phyloP scores from a whole-genome alignment of 2,888 invertebrate species.

The Cacoxenus indagator region DNA sequence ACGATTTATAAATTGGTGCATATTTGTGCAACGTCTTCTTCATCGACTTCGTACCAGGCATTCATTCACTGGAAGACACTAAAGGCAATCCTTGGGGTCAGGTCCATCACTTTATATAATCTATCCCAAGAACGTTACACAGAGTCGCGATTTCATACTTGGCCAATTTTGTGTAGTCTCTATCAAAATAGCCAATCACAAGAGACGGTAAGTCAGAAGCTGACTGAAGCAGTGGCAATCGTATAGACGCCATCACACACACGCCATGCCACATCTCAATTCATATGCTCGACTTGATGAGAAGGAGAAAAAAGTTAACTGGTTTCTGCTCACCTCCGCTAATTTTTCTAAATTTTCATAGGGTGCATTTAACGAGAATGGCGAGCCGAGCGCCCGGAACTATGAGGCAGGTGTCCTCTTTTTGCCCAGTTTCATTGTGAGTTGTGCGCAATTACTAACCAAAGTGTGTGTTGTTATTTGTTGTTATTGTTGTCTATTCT shows the following conservation, averaged over 20 bases:
- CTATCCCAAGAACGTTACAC: constrained; percentile 86
- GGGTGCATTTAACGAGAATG: constrained; percentile 79
- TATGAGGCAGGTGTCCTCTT: constrained; percentile 92
- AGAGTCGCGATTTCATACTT: constrained; percentile 84
- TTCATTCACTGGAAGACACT: constrained; percentile 74
- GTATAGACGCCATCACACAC: constrained; percentile 75
- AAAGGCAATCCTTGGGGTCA: constrained; percentile 74
- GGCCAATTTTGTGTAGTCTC: constrained; percentile 93
- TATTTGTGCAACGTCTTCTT: constrained; percentile 89
- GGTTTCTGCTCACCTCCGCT: constrained; percentile 89
- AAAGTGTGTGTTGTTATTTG: background rate
- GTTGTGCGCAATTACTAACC: constrained; percentile 49
- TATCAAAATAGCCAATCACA: constrained; percentile 78
- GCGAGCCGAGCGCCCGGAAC: constrained; percentile 78
- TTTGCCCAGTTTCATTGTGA: constrained; percentile 84
- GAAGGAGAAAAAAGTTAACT: constrained; percentile 72
- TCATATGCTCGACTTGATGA: constrained; percentile 84
- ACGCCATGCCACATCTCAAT: constrained; percentile 95
- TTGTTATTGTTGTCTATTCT: constrained; percentile 42
- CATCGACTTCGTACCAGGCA: constrained; percentile 86
- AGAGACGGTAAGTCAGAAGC: constrained; percentile 84
- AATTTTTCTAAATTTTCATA: constrained; percentile 97
- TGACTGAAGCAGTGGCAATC: constrained; percentile 88
- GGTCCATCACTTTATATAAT: constrained; percentile 75
- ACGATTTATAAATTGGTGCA: too few species aligned